Conservation (phyloP, 2,797 vertebrate genomes). For the Catharus ustulatus region DNA sequence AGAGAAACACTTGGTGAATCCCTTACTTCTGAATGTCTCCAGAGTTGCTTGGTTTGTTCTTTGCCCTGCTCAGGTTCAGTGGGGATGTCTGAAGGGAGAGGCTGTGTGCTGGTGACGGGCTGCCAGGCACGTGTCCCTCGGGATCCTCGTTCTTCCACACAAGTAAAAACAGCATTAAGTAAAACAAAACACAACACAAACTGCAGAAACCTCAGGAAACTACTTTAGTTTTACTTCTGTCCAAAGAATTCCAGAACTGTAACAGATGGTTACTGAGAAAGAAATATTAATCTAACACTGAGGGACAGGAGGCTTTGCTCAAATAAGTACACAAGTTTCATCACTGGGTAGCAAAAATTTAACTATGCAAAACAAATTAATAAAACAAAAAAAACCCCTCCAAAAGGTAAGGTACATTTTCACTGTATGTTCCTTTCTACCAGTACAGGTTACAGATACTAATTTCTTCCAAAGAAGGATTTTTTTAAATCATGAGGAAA, state of each 20-base stretch:
- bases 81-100: conserved; percentile 24
- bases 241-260: not conserved
- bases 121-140: not conserved
- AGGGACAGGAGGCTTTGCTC: not conserved
- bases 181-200: not conserved
- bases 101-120: conserved; percentile 16
- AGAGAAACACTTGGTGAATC: not conserved
- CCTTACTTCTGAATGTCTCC: conserved; percentile 81
- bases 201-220: not conserved
- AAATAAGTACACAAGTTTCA: not conserved
- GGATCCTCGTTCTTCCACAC: conserved; percentile 68
- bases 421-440: accelerated
- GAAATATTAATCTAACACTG: not conserved
- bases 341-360: not conserved
- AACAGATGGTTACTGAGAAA: accelerated
- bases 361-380: not conserved
- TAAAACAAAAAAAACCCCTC: not conserved
- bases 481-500: not conserved
- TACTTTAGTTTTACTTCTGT: not conserved
- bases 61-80: conserved; percentile 53
- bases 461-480: not conserved
- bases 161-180: not conserved
- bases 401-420: not conserved
- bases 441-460: not conserved
- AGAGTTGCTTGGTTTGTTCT: conserved; percentile 49